phyloP scores from a whole-genome alignment of 1,140 invertebrate genomes.

The Anastrepha obliqua region DNA sequence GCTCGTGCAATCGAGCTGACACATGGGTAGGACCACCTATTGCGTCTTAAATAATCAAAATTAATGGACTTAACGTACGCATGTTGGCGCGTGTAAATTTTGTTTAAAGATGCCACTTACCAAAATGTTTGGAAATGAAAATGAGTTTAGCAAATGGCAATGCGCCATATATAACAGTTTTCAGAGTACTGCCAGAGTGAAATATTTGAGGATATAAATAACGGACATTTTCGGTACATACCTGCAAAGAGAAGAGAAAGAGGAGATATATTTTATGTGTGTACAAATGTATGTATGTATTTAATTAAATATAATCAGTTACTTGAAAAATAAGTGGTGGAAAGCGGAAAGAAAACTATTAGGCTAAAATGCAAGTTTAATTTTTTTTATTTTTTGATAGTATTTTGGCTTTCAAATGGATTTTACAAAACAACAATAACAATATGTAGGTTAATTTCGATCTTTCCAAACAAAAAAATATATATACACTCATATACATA shows the following conservation, averaged over 20 bases:
- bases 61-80: constrained; percentile 19
- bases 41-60: constrained; percentile 36
- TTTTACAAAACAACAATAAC: too few species aligned
- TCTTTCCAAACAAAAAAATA: too few species aligned
- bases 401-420: too few species aligned
- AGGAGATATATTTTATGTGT: neutral
- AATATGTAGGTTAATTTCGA: too few species aligned
- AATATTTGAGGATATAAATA: neutral
- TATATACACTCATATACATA: too few species aligned
- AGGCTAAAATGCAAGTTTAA: too few species aligned
- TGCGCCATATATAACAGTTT: neutral
- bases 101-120: neutral
- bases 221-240: neutral
- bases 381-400: too few species aligned
- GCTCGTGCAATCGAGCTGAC: neutral
- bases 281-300: too few species aligned
- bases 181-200: neutral
- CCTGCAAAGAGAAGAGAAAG: constrained; percentile 33
- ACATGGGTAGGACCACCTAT: neutral
- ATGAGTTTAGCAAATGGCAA: neutral
- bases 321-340: too few species aligned
- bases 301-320: too few species aligned
- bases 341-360: too few species aligned
- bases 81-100: neutral
- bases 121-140: neutral